Percentiles rank a stretch among this genome's conserved stretches.
These are phyloP conservation scores for Spinibarbus caldwelli DNA, from an alignment of 2,797 vertebrate genomes.

Conservation along the genomic window DNA sequence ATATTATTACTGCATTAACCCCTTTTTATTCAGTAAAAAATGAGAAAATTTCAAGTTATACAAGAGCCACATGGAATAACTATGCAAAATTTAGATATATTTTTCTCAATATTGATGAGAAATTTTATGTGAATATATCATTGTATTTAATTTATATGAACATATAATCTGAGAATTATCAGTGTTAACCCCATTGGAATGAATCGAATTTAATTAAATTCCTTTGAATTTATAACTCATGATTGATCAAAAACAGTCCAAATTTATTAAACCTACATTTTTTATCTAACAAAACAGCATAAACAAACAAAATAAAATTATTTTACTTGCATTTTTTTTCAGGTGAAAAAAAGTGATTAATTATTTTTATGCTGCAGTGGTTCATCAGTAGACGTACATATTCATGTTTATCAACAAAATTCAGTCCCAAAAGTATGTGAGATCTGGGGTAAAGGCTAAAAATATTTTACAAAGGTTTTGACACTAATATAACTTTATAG, in stretches of 20 bases:
- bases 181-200: background rate
- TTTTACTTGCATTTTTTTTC: background rate
- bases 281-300: too few relatives aligned
- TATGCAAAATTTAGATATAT: background rate
- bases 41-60: background rate
- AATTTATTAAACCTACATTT: background rate
- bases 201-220: background rate
- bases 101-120: too few relatives aligned
- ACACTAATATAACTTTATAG: too few relatives aligned
- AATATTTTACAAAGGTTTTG: too few relatives aligned
- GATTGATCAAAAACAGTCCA: background rate
- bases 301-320: background rate
- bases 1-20: background rate
- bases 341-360: too few relatives aligned
- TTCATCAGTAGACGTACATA: background rate
- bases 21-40: background rate
- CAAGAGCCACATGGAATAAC: background rate
- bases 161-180: background rate
- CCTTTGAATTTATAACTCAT: background rate
- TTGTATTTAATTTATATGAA: background rate
- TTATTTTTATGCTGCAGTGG: too few relatives aligned
- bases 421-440: background rate
- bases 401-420: background rate
- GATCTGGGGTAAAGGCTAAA: background rate
- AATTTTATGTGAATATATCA: background rate